Percentiles rank a stretch among this genome's conserved stretches.
phyloP scores from a whole-genome alignment of 2,888 invertebrate species.

The Caenorhabditis afra region DNA sequence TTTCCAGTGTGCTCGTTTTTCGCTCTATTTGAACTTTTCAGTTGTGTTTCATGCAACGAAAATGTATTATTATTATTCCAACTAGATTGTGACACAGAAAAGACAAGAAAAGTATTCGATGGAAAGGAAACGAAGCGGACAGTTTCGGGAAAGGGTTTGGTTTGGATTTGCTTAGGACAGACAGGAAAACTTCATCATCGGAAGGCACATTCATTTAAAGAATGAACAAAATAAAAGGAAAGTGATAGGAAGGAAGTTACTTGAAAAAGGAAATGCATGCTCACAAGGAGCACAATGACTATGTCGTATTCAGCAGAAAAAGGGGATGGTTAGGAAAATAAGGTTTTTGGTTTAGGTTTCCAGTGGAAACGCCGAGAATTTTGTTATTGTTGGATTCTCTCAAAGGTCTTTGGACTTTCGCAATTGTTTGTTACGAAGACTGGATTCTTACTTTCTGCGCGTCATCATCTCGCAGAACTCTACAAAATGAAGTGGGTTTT shows the following conservation, averaged over 20 bases:
- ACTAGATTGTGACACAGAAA: constrained; percentile 18
- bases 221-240: constrained; percentile 8
- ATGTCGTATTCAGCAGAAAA: constrained; percentile 48
- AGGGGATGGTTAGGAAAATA: constrained; percentile 2
- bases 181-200: constrained; percentile 26
- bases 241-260: constrained; percentile 1
- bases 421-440: background rate
- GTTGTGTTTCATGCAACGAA: constrained; percentile 7
- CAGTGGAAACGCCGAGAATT: constrained; percentile 16
- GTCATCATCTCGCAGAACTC: constrained; percentile 80
- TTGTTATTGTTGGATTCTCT: background rate
- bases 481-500: constrained; percentile 59
- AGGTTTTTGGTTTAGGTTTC: background rate
- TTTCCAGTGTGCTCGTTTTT: constrained; percentile 8
- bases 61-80: constrained; percentile 20
- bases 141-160: too few relatives aligned
- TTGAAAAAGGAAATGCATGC: constrained; percentile 16
- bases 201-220: constrained; percentile 21
- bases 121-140: background rate
- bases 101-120: background rate
- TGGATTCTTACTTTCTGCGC: constrained; percentile 66
- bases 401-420: constrained; percentile 19
- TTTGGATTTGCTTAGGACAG: background rate
- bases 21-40: background rate
- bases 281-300: constrained; percentile 31